Evolutionary conservation across 2,113 vertebrate genomes (phyloP).

Genomic region (Erythrocercus mccallii): DNA sequence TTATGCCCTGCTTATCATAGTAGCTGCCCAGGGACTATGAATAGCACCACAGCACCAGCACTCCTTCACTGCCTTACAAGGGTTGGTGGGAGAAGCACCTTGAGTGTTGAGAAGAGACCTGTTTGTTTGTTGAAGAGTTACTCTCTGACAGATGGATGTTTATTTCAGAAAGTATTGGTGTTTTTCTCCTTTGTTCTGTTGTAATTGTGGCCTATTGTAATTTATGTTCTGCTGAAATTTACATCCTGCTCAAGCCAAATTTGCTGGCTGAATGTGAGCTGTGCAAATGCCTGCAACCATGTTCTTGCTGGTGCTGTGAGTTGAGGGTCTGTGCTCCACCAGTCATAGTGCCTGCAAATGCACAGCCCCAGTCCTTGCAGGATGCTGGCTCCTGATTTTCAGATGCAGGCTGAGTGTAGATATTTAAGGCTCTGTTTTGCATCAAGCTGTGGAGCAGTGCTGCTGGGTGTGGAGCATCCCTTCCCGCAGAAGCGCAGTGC

Average conservation of each 20-base stretch:
- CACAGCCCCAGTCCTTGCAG: not conserved
- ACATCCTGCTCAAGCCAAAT: not conserved
- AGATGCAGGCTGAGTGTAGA: not conserved
- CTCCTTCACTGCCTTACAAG: not conserved
- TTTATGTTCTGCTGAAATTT: not conserved
- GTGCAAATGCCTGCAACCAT: accelerated
- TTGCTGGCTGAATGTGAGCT: not conserved
- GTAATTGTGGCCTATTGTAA: not conserved
- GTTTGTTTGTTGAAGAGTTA: not conserved
- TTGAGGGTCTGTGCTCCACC: not conserved
- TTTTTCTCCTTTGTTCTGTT: not conserved
- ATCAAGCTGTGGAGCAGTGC: accelerated
- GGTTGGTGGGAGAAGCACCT: not conserved
- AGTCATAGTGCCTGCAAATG: accelerated
- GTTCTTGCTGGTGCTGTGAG: not conserved
- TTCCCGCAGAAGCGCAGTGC: accelerated
- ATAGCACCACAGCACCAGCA: accelerated
- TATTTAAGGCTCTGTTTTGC: not conserved
- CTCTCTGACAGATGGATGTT: not conserved
- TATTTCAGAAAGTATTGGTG: not conserved
- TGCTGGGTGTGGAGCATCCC: not conserved
- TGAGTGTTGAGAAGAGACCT: not conserved
- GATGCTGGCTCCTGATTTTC: not conserved
- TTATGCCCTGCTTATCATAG: not conserved
- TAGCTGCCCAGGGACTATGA: not conserved